Conservation (phyloP, 2,888 invertebrate genomes). For the Drosophila hamatofila region DNA sequence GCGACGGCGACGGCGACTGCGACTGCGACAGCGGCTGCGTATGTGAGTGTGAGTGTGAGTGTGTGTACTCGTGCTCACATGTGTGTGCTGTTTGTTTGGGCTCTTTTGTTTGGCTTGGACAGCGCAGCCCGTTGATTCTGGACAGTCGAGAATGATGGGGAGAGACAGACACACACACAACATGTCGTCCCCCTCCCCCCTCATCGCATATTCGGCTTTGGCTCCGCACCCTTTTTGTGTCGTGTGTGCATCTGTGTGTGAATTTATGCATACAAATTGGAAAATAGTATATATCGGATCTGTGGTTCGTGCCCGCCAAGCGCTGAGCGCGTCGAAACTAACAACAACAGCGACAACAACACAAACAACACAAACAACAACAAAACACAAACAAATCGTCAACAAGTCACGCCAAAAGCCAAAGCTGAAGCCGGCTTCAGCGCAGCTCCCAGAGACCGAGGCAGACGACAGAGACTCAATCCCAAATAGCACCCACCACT, state of each 20-base stretch:
- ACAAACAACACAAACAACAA: slow-evolving; percentile 36
- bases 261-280: slow-evolving; percentile 80
- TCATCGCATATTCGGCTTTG: background rate
- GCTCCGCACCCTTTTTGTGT: slow-evolving; percentile 29
- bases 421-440: slow-evolving; percentile 36
- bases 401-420: slow-evolving; percentile 77
- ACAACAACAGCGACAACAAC: slow-evolving; percentile 53
- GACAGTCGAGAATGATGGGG: slow-evolving; percentile 29
- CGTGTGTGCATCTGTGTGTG: slow-evolving; percentile 66
- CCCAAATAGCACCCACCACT: slow-evolving; percentile 72
- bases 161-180: slow-evolving; percentile 19
- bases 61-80: slow-evolving; percentile 2
- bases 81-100: slow-evolving; percentile 63
- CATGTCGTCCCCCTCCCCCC: slow-evolving; percentile 10
- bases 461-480: slow-evolving; percentile 30
- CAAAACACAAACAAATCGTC: slow-evolving; percentile 74
- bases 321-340: slow-evolving; percentile 52
- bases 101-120: slow-evolving; percentile 73
- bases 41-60: background rate
- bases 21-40: background rate
- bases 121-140: slow-evolving; percentile 48
- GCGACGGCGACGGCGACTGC: background rate
- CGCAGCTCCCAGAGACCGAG: slow-evolving; percentile 36
- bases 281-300: slow-evolving; percentile 84
- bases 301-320: slow-evolving; percentile 80